Percentiles rank a stretch among this genome's conserved stretches.
phyloP scores from a whole-genome alignment of 1,140 invertebrate genomes.

The Heliconius hewitsoni region DNA sequence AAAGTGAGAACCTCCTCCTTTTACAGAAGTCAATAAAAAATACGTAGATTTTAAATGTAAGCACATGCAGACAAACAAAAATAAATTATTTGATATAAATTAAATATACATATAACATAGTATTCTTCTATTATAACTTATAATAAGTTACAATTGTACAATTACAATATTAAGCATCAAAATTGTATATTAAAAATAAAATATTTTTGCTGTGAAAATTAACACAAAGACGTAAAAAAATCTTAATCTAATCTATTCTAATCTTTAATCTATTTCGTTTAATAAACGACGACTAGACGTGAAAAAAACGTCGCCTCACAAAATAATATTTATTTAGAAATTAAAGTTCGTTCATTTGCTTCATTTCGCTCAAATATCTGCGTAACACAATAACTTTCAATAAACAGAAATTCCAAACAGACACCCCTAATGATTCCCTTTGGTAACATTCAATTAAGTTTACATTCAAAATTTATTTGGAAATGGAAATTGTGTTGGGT shows the following conservation, averaged over 20 bases:
- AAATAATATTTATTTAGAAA: neutral
- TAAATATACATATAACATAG: too few species aligned
- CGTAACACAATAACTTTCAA: constrained; percentile 9
- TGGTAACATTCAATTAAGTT: constrained; percentile 30
- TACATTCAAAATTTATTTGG: constrained; percentile 17
- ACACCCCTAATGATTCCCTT: constrained; percentile 23
- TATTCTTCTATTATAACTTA: too few species aligned
- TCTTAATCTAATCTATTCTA: too few species aligned
- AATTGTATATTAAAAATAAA: neutral
- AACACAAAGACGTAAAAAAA: neutral
- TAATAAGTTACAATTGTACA: neutral
- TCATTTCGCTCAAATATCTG: neutral
- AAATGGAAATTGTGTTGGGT: neutral
- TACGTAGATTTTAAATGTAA: too few species aligned
- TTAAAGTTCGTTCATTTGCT: constrained; percentile 1
- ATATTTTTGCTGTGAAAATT: neutral
- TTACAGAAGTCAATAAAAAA: too few species aligned
- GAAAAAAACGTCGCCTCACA: neutral
- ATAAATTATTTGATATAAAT: too few species aligned
- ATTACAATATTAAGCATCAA: neutral
- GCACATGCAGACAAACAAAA: too few species aligned
- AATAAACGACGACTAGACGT: neutral
- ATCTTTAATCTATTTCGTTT: neutral
- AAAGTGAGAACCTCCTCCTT: too few species aligned
- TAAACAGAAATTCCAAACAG: constrained; percentile 17